Evolutionary conservation across 2,797 vertebrate species (phyloP).

Genomic region (Myotis daubentonii): DNA sequence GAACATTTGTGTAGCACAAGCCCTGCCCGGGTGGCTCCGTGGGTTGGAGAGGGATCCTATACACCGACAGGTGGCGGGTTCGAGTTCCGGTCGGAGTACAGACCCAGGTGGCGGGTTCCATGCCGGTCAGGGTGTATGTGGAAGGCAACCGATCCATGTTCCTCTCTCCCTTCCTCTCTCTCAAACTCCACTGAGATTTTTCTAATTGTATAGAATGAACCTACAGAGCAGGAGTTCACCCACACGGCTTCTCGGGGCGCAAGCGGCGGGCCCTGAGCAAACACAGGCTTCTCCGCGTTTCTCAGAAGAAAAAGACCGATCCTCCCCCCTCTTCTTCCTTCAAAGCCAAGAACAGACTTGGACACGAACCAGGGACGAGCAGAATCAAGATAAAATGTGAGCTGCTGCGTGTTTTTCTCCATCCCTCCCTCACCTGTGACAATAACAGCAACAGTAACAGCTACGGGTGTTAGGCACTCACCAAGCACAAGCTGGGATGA

Average conservation of each 20-base stretch:
- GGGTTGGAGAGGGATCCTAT: too few species aligned
- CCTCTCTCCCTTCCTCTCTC: not conserved
- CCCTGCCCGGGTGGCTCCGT: not conserved
- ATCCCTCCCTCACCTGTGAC: rapidly evolving
- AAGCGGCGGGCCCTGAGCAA: rapidly evolving
- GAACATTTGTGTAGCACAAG: not conserved
- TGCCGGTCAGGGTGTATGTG: not conserved
- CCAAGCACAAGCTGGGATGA: too few species aligned
- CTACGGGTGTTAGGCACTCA: too few species aligned
- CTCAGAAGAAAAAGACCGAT: not conserved
- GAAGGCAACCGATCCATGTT: not conserved
- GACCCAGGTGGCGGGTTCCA: too few species aligned
- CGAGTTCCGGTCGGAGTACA: not conserved
- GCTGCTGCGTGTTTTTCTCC: rapidly evolving
- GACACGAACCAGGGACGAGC: rapidly evolving
- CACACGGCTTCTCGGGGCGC: not conserved
- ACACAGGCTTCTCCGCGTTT: rapidly evolving
- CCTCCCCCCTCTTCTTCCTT: not conserved
- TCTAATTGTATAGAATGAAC: not conserved
- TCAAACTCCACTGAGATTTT: rapidly evolving
- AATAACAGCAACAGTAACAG: rapidly evolving
- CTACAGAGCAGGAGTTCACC: not conserved
- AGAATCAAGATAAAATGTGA: rapidly evolving
- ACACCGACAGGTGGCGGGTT: not conserved
- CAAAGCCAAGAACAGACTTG: not conserved